phyloP scores from a whole-genome alignment of 35 echinoderm and acorn worm genomes.

The Acanthaster planci region DNA sequence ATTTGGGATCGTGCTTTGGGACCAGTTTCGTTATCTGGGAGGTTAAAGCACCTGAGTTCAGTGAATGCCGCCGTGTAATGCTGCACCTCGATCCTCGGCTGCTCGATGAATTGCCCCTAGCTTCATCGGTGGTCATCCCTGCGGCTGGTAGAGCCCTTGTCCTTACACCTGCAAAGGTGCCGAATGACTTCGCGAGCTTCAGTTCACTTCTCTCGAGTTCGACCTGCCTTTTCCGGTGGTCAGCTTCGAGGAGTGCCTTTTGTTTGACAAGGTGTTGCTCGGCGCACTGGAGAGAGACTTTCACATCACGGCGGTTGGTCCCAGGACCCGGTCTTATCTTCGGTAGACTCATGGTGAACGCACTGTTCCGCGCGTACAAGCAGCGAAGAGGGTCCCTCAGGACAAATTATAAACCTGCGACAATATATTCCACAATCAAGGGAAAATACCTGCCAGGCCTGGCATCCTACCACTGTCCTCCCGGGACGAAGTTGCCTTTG shows the following conservation, averaged over 20 bases:
- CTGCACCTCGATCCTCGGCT: background rate
- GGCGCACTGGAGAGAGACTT: background rate
- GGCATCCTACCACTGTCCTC: no score
- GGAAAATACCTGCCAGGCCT: no score
- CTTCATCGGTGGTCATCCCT: no score
- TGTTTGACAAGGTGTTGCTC: conserved; percentile 1
- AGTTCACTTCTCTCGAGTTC: background rate
- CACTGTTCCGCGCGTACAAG: no score
- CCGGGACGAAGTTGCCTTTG: background rate
- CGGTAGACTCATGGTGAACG: background rate
- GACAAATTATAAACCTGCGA: no score
- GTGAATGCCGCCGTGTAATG: background rate
- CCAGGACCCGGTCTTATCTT: background rate
- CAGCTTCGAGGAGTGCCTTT: background rate
- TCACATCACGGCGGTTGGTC: background rate
- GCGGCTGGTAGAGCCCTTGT: background rate
- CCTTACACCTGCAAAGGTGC: background rate
- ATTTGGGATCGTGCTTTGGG: background rate
- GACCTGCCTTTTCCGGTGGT: background rate
- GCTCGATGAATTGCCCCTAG: background rate
- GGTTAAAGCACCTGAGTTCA: background rate
- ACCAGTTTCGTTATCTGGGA: background rate
- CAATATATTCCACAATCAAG: no score
- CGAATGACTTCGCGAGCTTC: background rate
- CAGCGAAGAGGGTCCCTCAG: no score